Conservation (phyloP, 2,888 invertebrate genomes). For the Eupithecia centaureata region DNA sequence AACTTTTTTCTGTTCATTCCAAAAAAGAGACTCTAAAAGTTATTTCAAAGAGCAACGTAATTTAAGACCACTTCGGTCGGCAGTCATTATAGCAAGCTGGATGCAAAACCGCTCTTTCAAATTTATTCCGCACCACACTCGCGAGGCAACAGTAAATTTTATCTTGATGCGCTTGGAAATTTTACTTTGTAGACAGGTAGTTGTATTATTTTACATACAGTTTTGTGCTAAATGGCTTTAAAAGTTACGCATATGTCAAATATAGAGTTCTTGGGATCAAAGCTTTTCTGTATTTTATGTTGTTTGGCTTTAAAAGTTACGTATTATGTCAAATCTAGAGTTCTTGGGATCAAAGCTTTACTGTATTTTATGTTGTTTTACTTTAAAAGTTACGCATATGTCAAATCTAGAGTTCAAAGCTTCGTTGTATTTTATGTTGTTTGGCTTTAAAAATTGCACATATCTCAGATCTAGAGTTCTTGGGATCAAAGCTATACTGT, state of each 20-base stretch:
- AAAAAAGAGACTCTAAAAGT: neutral
- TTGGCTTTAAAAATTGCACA: no score
- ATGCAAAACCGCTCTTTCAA: constrained; percentile 15
- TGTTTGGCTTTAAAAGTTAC: no score
- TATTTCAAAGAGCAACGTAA: constrained; percentile 2
- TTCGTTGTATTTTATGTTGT: no score
- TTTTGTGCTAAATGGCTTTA: neutral
- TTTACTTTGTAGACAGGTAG: neutral
- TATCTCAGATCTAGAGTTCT: no score
- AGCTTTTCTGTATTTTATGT: neutral
- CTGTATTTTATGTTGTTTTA: no score
- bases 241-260: neutral
- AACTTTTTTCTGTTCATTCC: neutral
- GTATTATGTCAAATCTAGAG: no score
- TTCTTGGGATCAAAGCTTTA: no score
- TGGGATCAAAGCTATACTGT: no score
- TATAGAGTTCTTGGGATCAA: neutral
- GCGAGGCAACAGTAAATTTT: constrained; percentile 3
- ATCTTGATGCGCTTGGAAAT: constrained; percentile 11
- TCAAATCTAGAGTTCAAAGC: no score
- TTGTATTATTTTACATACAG: constrained; percentile 4
- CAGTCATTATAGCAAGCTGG: constrained; percentile 14
- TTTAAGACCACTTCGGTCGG: neutral
- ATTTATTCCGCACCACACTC: constrained; percentile 16
- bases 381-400: no score